Percentiles rank a stretch among this genome's conserved stretches.
Evolutionary conservation across 2,797 vertebrate genomes (phyloP).

Genomic region (Agapornis canus): DNA sequence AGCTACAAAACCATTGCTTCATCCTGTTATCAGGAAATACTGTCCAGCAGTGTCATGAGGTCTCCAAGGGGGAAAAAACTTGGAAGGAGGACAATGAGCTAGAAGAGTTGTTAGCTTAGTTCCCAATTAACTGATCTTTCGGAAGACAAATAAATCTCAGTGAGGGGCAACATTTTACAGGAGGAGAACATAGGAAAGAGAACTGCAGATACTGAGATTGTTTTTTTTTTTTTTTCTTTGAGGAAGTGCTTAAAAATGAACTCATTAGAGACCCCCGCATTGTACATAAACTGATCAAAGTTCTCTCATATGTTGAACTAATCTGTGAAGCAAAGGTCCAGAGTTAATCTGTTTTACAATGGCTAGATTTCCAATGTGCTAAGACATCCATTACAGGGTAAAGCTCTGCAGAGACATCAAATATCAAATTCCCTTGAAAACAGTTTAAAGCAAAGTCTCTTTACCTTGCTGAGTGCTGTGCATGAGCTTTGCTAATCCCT

Average conservation of each 20-base stretch:
- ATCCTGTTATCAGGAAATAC: rapidly evolving
- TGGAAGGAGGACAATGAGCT: not conserved
- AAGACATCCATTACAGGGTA: not conserved
- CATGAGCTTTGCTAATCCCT: conserved; percentile 3
- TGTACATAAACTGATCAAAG: not conserved
- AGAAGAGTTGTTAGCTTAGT: not conserved
- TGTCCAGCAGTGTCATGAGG: not conserved
- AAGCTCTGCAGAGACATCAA: not conserved
- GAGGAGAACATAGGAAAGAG: not conserved
- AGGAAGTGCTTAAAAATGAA: not conserved
- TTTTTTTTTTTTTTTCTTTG: not conserved
- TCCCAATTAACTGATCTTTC: not conserved
- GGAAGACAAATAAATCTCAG: not conserved
- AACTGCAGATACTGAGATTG: not conserved
- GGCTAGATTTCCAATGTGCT: not conserved
- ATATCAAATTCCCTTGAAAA: not conserved
- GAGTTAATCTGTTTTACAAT: conserved; percentile 5
- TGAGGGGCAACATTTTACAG: rapidly evolving
- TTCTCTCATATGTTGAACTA: not conserved
- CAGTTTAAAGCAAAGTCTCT: not conserved
- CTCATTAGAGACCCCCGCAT: not conserved
- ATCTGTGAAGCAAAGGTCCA: not conserved
- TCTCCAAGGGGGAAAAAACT: not conserved
- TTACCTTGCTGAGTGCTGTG: not conserved
- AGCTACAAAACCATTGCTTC: not conserved